These are phyloP conservation scores for Pogonophryne albipinna DNA, from an alignment of 2,797 vertebrate species.

Conservation along the genomic window DNA sequence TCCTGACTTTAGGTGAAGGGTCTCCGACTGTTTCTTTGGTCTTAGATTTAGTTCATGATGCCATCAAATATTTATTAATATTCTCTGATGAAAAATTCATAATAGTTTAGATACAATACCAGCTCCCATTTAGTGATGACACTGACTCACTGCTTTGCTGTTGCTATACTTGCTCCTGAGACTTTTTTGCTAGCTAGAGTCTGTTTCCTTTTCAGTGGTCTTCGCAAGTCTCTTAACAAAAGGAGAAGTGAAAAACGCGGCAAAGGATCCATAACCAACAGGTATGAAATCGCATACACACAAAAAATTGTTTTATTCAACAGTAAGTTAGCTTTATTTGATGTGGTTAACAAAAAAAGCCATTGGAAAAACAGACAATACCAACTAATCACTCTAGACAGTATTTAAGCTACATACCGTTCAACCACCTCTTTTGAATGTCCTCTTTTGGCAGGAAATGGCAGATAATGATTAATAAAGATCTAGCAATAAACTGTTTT, in stretches of 20 bases:
- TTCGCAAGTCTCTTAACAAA: conserved; percentile 92
- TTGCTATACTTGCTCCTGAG: background rate
- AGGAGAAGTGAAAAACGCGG: conserved; percentile 85
- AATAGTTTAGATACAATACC: background rate
- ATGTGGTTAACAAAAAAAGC: too few relatives aligned
- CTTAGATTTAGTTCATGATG: background rate
- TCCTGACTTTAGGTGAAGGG: conserved; percentile 90
- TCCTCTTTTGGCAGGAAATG: too few relatives aligned
- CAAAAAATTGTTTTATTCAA: too few relatives aligned
- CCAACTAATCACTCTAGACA: too few relatives aligned
- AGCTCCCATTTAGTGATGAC: background rate
- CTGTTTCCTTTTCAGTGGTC: conserved; percentile 80
- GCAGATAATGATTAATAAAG: background rate
- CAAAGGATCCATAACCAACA: conserved; percentile 85
- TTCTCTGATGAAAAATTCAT: background rate
- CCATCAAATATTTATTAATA: background rate
- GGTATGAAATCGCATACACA: conserved; percentile 71
- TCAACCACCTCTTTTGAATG: too few relatives aligned
- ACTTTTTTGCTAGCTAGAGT: background rate
- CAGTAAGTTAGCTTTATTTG: too few relatives aligned
- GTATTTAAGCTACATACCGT: too few relatives aligned
- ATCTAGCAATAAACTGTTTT: background rate
- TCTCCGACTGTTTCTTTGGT: background rate
- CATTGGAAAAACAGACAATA: too few relatives aligned
- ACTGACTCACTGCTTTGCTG: background rate